Conservation (phyloP, 2,888 invertebrate species). For the Serrognathus titanus region DNA sequence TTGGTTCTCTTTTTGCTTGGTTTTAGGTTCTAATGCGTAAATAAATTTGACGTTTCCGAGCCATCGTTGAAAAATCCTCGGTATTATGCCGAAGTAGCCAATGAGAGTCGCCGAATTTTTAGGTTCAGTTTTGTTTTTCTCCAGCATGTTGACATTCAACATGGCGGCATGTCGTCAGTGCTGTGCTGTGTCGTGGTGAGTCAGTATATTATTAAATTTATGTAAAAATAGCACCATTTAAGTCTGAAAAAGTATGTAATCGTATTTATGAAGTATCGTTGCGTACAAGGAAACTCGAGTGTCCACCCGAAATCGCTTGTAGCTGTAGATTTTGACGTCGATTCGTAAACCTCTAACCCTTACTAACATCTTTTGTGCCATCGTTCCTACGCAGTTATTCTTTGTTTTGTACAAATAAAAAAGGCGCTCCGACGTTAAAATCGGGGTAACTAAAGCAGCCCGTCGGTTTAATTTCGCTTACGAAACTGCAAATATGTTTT, state of each 20-base stretch:
- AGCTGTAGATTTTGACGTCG: constrained; percentile 16
- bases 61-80: neutral
- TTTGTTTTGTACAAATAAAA: constrained; percentile 19
- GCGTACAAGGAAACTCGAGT: constrained; percentile 1
- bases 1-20: neutral
- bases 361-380: constrained; percentile 36
- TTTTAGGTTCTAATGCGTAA: neutral
- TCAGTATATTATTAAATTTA: constrained; percentile 44
- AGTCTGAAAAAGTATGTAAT: constrained; percentile 12
- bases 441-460: neutral
- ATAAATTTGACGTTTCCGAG: constrained; percentile 7
- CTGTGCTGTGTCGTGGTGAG: constrained; percentile 95
- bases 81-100: constrained; percentile 1
- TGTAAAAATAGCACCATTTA: constrained; percentile 9
- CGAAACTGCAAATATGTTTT: constrained; percentile 10
- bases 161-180: constrained; percentile 96
- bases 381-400: constrained; percentile 38
- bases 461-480: neutral
- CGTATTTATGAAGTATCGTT: constrained; percentile 1
- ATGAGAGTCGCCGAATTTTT: constrained; percentile 18
- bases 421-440: neutral
- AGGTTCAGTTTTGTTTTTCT: constrained; percentile 41
- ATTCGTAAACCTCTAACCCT: constrained; percentile 3
- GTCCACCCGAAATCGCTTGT: neutral
- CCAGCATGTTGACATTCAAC: constrained; percentile 75